Conservation (phyloP, 2,797 vertebrate genomes). For the Gallirallus australis region DNA sequence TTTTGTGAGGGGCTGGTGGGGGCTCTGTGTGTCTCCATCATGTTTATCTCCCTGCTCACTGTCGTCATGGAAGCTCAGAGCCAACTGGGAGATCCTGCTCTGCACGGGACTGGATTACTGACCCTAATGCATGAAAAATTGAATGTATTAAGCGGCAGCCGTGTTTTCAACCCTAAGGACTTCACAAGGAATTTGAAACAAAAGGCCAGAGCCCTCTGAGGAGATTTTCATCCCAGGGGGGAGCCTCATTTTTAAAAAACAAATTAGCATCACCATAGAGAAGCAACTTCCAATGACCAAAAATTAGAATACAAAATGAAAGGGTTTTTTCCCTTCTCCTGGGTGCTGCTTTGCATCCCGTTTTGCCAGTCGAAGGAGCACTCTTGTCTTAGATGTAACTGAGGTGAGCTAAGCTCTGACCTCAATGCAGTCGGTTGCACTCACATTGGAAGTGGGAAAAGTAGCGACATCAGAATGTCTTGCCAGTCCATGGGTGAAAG, state of each 20-base stretch:
- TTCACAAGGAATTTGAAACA: slow-evolving; percentile 72
- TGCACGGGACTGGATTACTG: slow-evolving; percentile 60
- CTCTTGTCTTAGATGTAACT: slow-evolving; percentile 38
- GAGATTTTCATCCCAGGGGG: slow-evolving; percentile 61
- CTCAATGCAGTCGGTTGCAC: slow-evolving; percentile 52
- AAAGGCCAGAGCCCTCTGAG: slow-evolving; percentile 57
- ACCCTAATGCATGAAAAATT: slow-evolving; percentile 53
- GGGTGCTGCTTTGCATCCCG: neutral
- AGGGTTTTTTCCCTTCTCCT: slow-evolving; percentile 34
- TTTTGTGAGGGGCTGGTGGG: neutral
- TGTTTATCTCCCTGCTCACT: slow-evolving; percentile 38
- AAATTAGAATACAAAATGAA: slow-evolving; percentile 64
- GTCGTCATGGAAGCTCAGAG: slow-evolving; percentile 63
- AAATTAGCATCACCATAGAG: slow-evolving; percentile 71
- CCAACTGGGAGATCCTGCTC: slow-evolving; percentile 53
- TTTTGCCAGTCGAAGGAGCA: neutral
- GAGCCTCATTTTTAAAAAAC: slow-evolving; percentile 56
- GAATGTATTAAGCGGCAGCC: slow-evolving; percentile 54
- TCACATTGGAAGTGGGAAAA: slow-evolving; percentile 48
- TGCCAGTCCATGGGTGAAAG: slow-evolving; percentile 14
- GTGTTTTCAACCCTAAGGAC: slow-evolving; percentile 46
- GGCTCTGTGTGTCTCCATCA: neutral
- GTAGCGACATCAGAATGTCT: neutral
- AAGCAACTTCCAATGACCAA: slow-evolving; percentile 44
- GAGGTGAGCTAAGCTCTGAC: slow-evolving; percentile 70